Percentiles rank a stretch among this genome's conserved stretches.
Conservation (phyloP, 1,140 invertebrate genomes). For the Drosophila equinoxialis region DNA sequence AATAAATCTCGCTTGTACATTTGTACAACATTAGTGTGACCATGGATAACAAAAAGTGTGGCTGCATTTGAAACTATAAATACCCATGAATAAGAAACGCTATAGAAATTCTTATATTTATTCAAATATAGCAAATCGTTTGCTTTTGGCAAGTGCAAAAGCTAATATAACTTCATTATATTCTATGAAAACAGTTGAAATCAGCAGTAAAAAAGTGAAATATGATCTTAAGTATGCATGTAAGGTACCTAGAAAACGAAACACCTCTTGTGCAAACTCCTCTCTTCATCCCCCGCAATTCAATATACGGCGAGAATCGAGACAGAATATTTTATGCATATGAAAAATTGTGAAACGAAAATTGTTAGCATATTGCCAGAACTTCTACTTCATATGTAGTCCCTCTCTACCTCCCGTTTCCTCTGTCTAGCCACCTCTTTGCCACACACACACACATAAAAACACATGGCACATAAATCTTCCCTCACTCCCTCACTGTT, state of each 20-base stretch:
- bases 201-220: slow-evolving; percentile 6
- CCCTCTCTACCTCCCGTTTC: background rate
- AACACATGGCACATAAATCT: slow-evolving; percentile 64
- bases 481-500: background rate
- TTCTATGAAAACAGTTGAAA: background rate
- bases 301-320: background rate
- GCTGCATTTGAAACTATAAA: no score
- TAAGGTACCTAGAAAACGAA: background rate
- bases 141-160: no score
- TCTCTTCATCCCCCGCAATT: background rate
- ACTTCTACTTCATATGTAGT: background rate
- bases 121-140: no score
- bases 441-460: background rate
- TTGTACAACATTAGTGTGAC: no score
- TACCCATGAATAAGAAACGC: no score
- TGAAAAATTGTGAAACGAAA: slow-evolving; percentile 44
- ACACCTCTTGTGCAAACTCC: background rate
- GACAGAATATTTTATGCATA: slow-evolving; percentile 11
- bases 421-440: no score
- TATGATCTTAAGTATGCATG: slow-evolving; percentile 39
- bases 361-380: slow-evolving; percentile 53
- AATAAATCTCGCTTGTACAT: no score
- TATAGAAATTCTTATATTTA: no score
- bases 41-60: no score
- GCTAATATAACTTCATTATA: no score